Evolutionary conservation across 2,113 vertebrate species (phyloP), one percentile per base, ranked within the genome.

Genomic region (Gallinago media): DNA sequence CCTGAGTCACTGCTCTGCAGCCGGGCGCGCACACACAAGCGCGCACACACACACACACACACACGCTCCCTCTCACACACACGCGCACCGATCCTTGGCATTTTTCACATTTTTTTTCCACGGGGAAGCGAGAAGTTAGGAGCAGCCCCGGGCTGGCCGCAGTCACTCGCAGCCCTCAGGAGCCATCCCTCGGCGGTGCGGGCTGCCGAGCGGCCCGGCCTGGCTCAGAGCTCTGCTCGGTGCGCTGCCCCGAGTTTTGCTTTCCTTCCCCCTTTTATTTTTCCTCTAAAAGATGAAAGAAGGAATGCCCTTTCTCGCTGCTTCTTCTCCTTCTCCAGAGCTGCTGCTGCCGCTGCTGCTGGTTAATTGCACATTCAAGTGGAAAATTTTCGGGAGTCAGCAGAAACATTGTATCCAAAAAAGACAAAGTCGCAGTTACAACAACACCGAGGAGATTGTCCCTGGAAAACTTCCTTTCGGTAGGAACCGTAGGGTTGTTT

Each of bases 381-480:
- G 99, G 98, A 99, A 98, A 98, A 97, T 99, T 99, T 99, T 98
- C 98, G 96, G 98, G 99, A 98, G 98, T 98, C 97, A 98, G 98
- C 99, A 98, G 98, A 98, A 98, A 98, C 98, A 86, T 97, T 97
- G 98, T 97, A 97, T 98, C 98, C 97, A 97, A 98, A 98, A 98
- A 98, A 98, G 98, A 99, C 99, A 99, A 98, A 98, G 98, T 99
- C 99, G 98, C 99, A 98, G 98, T 98, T 94, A 93, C 98, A 94
- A 96, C 98, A 97, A 95, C 98, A 94, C 91, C 96, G 96, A 98
- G 96, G 97, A 98, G 98, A 92, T 96, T 98, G 95, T 98, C 96
- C 96, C 97, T 97, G 98, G 98, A 98, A 98, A 98, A 98, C 98
- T 98, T 98, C 98, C 97, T 98, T 97, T 98, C 97, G 97, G 98